A percentile compares a stretch with the other conserved stretches of the same genome.
Conservation (phyloP, 1,140 invertebrate genomes). For the Platyura marginata region DNA sequence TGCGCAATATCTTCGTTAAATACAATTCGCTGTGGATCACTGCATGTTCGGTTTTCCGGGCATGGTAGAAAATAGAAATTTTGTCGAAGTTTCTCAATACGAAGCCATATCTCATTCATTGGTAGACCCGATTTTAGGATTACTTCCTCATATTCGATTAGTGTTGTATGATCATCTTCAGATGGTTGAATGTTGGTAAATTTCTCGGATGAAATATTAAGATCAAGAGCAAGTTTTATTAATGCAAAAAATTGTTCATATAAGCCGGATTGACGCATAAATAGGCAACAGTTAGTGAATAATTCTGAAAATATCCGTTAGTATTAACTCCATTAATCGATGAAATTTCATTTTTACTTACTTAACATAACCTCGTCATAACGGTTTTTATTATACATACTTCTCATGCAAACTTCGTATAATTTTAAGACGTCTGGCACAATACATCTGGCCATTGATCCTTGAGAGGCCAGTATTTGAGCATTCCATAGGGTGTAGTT, state of each 20-base stretch:
- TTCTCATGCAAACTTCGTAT: constrained; percentile 32
- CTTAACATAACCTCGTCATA: constrained; percentile 26
- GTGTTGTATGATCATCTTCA: constrained; percentile 28
- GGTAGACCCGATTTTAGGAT: constrained; percentile 40
- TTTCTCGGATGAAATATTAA: constrained; percentile 30
- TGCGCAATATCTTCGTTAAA: constrained; percentile 39
- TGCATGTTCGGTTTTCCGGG: constrained; percentile 20
- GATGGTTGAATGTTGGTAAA: constrained; percentile 23
- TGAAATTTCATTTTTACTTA: constrained; percentile 4
- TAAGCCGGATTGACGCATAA: constrained; percentile 42
- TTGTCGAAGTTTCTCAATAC: constrained; percentile 40
- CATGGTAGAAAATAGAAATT: constrained; percentile 36
- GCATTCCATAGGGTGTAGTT: constrained; percentile 37
- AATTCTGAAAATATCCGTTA: constrained; percentile 19
- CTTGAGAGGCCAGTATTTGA: constrained; percentile 33
- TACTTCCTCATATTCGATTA: constrained; percentile 41
- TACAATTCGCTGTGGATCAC: constrained; percentile 38
- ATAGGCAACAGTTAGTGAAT: constrained; percentile 36
- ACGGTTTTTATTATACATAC: constrained; percentile 26
- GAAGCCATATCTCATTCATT: constrained; percentile 43
- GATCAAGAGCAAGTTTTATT: constrained; percentile 33
- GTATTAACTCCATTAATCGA: too few species aligned
- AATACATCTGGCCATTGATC: constrained; percentile 38
- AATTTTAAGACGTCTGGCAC: constrained; percentile 32
- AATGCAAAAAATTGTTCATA: constrained; percentile 44